phyloP scores from a whole-genome alignment of 2,888 invertebrate genomes.

The Ormia ochracea region DNA sequence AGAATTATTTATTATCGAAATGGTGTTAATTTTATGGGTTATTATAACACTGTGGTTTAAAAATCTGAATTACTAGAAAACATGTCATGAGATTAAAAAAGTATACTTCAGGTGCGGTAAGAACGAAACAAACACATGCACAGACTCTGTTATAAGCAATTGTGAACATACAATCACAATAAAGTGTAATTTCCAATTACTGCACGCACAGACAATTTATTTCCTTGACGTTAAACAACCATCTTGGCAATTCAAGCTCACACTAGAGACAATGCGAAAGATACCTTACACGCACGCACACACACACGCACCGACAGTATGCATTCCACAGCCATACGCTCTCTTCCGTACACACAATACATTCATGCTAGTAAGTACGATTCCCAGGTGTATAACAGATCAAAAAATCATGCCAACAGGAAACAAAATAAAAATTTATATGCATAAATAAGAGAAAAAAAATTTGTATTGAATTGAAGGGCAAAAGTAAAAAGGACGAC shows the following conservation, averaged over 20 bases:
- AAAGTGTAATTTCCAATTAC: slow-evolving; percentile 74
- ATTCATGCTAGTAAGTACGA: slow-evolving; percentile 24
- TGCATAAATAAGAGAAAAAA: slow-evolving; percentile 26
- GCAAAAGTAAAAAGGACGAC: slow-evolving; percentile 43
- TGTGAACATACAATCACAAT: slow-evolving; percentile 40
- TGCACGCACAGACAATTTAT: slow-evolving; percentile 76
- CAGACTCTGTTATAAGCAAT: no score
- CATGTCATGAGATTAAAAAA: slow-evolving; percentile 59
- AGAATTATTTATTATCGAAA: neutral
- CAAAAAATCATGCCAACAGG: slow-evolving; percentile 71
- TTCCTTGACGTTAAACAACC: slow-evolving; percentile 70
- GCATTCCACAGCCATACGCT: neutral
- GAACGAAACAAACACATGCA: slow-evolving; percentile 8
- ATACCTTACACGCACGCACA: neutral
- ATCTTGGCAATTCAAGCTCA: slow-evolving; percentile 46
- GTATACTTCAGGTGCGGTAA: neutral
- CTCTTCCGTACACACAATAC: neutral
- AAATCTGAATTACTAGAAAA: slow-evolving; percentile 29
- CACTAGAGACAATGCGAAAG: neutral
- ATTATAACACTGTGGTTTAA: neutral
- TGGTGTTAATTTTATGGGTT: neutral
- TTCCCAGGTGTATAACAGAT: slow-evolving; percentile 76
- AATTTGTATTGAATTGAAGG: slow-evolving; percentile 38
- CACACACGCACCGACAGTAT: neutral
- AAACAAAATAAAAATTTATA: slow-evolving; percentile 47